These are phyloP conservation scores for Leuctra nigra DNA, from an alignment of 2,888 invertebrate genomes.

Conservation along the genomic window DNA sequence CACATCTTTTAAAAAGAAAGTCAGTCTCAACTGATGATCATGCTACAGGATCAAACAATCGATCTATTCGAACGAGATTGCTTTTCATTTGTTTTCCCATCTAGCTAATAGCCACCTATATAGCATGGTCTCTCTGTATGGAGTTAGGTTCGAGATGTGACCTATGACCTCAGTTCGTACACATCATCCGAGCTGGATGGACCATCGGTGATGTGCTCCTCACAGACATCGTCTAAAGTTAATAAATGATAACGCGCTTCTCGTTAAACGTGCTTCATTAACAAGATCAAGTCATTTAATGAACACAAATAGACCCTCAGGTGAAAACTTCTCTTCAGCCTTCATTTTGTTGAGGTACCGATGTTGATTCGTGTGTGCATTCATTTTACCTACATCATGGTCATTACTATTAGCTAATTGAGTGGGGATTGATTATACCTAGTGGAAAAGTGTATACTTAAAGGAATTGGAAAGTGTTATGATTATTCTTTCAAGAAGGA, in stretches of 20 bases:
- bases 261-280: constrained; percentile 16
- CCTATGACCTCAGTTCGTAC: not conserved
- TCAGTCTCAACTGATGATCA: not conserved
- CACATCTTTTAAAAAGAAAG: constrained; percentile 6
- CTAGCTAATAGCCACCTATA: not conserved
- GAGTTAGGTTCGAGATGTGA: not conserved
- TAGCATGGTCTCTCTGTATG: not conserved
- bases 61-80: constrained; percentile 22
- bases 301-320: constrained; percentile 2
- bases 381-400: no score
- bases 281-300: constrained; percentile 11
- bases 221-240: constrained; percentile 1
- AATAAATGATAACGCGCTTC: constrained; percentile 17
- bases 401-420: no score
- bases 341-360: no score
- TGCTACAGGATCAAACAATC: constrained; percentile 3
- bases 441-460: no score
- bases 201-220: not conserved
- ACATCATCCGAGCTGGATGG: not conserved
- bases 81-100: constrained; percentile 25
- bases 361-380: no score
- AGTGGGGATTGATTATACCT: no score
- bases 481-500: no score
- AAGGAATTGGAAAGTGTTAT: no score
- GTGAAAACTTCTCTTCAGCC: no score